Evolutionary conservation across 2,113 vertebrate genomes (phyloP), one percentile per base, ranked within the genome.

Genomic region (Colinus virginianus): DNA sequence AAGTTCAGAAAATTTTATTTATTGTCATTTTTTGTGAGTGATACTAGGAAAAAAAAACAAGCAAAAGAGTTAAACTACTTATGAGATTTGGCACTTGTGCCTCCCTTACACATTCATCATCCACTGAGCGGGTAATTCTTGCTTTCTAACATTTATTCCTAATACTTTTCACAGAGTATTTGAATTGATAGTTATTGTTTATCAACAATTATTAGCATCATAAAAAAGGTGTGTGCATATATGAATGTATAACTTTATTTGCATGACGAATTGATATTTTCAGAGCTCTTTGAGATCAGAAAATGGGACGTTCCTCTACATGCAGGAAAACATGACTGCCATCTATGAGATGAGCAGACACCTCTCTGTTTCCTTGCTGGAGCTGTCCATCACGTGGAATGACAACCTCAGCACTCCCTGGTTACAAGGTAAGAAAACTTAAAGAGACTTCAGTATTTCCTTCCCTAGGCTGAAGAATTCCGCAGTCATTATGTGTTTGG

Each of bases 381-480:
- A 38, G 49, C 21, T 42, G n/a, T 59, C 45, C 19, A 30, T 1
- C 9, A 36, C 34, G 10, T 15, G 22, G 55, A 71, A 64, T 3
- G 32, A 17, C 28, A 67, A 8, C 36, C 19, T 9, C 8, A 11
- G 43, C 0, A 0, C 30, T 56, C 6, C 14, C 2, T 1, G 5
- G 7, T 25, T 40, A 48, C 36, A 67, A 45, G 9, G 9, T 21
- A 21, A 11, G 45, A 48, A 55, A 72, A 7, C 11, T 45, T 45
- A 51, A 51, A 49, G 67, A 56, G 28, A 48, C 62, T 86, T 59
- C 64, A 38, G 16, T 30, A 36, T 82, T 90, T 70, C 68, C 48
- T 66, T 10, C 40, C 38, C 25, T 23, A 25, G 34, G 42, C 45
- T 64, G 63, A 74, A 61, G 56, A 95, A 97, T 97, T 91, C 94